phyloP scores from a whole-genome alignment of 2,888 invertebrate species.

The Caenorhabditis afra region DNA sequence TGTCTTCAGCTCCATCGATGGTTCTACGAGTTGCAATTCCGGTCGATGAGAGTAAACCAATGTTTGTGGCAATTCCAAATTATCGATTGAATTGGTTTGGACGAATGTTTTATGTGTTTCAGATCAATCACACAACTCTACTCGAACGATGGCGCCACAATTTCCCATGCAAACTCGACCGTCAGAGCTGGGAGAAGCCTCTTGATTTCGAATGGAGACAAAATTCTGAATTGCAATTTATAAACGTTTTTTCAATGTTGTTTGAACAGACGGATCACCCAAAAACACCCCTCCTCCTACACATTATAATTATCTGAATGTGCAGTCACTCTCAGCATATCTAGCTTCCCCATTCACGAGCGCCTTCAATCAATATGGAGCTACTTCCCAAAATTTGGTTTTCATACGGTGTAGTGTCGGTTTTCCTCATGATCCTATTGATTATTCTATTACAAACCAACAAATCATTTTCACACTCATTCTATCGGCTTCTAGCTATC shows the following conservation, averaged over 20 bases:
- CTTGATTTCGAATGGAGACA: conserved; percentile 37
- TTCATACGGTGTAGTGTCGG: too few relatives aligned
- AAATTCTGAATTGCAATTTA: conserved; percentile 52
- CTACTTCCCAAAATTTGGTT: too few relatives aligned
- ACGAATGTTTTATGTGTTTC: conserved; percentile 2
- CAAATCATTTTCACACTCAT: too few relatives aligned
- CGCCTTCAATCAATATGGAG: too few relatives aligned
- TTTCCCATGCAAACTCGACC: conserved; percentile 29
- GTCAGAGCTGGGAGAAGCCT: conserved; percentile 50
- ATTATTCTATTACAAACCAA: too few relatives aligned
- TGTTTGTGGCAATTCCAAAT: conserved; percentile 13
- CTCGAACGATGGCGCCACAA: conserved; percentile 58
- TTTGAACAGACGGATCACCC: too few relatives aligned
- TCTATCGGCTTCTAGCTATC: too few relatives aligned
- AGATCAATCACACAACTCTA: conserved; percentile 51
- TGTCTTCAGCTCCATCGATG: conserved; percentile 31
- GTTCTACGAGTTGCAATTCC: conserved; percentile 40
- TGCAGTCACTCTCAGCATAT: too few relatives aligned
- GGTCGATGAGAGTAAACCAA: neutral
- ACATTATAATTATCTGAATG: too few relatives aligned
- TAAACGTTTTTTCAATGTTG: conserved; percentile 6
- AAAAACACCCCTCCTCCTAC: too few relatives aligned
- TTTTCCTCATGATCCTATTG: too few relatives aligned
- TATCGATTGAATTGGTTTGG: neutral
- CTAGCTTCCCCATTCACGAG: too few relatives aligned